phyloP scores from a whole-genome alignment of 2,888 invertebrate genomes.

The Scaptomyza polygonia region DNA sequence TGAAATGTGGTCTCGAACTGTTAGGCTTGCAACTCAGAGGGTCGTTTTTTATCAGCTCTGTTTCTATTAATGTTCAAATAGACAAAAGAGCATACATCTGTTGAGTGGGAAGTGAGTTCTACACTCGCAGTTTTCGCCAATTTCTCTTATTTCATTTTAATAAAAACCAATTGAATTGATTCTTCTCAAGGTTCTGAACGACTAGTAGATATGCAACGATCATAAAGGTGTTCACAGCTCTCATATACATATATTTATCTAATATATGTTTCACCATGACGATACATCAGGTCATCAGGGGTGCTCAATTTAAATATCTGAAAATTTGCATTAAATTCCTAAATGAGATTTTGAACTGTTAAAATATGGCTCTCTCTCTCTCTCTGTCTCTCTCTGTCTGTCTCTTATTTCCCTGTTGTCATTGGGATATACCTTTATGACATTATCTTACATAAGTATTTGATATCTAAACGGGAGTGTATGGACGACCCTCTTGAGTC shows the following conservation, averaged over 20 bases:
- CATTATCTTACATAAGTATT: slow-evolving; percentile 12
- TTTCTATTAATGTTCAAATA: slow-evolving; percentile 53
- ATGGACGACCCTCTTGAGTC: neutral
- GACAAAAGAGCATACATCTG: slow-evolving; percentile 32
- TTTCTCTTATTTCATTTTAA: slow-evolving; percentile 53
- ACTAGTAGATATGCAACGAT: slow-evolving; percentile 35
- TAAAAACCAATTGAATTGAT: slow-evolving; percentile 75
- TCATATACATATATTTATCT: slow-evolving; percentile 4
- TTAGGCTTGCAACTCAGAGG: slow-evolving; percentile 14
- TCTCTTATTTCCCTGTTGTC: neutral
- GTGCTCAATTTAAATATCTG: slow-evolving; percentile 15
- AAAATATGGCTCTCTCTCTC: too few species aligned
- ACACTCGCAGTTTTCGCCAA: slow-evolving; percentile 19
- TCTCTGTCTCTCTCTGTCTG: too few species aligned
- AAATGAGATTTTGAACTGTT: slow-evolving; percentile 17
- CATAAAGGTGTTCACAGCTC: slow-evolving; percentile 30
- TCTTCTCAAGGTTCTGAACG: slow-evolving; percentile 66
- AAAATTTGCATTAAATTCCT: slow-evolving; percentile 38
- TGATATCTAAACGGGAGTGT: slow-evolving; percentile 6
- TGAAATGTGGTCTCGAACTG: slow-evolving; percentile 58
- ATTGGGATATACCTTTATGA: slow-evolving; percentile 15
- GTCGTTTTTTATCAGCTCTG: slow-evolving; percentile 64
- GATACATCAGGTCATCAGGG: slow-evolving; percentile 22
- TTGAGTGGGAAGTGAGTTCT: slow-evolving; percentile 15
- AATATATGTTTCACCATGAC: neutral